Evolutionary conservation across 2,113 vertebrate genomes (phyloP).

Genomic region (Tyto alba): DNA sequence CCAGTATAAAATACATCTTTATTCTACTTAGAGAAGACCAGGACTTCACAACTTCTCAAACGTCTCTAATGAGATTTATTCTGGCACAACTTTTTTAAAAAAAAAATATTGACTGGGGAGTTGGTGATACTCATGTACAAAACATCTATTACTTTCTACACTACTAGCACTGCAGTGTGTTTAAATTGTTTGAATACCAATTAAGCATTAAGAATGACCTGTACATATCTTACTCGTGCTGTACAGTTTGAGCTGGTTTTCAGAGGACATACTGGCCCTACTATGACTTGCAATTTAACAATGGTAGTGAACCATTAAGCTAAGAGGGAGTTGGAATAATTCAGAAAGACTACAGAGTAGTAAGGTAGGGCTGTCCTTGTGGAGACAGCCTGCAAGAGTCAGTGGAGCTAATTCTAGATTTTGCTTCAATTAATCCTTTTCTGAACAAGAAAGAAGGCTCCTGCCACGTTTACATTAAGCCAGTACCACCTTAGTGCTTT

Average conservation of each 20-base stretch:
- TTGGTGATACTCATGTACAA: accelerated
- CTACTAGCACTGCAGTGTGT: neutral
- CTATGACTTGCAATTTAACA: accelerated
- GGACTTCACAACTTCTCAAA: neutral
- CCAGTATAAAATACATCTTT: neutral
- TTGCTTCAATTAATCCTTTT: neutral
- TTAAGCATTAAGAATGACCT: neutral
- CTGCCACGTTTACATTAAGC: neutral
- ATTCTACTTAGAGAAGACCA: neutral
- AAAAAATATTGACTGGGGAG: neutral
- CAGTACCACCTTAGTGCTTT: neutral
- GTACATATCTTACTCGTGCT: neutral
- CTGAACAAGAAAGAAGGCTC: neutral
- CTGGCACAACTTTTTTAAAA: neutral
- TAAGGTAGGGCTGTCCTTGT: neutral
- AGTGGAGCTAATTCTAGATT: neutral
- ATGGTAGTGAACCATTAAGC: neutral
- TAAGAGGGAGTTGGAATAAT: neutral
- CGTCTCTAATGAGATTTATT: neutral
- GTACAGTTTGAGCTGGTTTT: neutral
- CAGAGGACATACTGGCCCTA: accelerated
- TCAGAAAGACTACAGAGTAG: accelerated
- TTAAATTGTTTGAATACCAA: accelerated
- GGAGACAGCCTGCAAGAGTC: neutral
- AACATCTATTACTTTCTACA: accelerated